phyloP scores from a whole-genome alignment of 2,797 vertebrate species.

The Tenualosa thibaudeaui region DNA sequence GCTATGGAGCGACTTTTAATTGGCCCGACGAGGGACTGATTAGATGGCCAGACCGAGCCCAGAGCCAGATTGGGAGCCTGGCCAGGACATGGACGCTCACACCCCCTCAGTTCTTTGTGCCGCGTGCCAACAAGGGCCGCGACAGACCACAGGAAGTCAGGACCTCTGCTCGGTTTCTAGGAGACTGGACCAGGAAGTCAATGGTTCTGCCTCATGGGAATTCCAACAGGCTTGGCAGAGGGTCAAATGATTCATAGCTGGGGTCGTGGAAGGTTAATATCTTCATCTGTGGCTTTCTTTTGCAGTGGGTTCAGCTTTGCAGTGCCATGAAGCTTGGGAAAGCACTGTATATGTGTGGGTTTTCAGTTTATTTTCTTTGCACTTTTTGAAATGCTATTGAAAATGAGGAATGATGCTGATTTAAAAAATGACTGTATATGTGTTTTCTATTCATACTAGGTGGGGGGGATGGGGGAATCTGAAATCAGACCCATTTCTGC shows the following conservation, averaged over 20 bases:
- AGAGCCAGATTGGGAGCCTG: conserved; percentile 19
- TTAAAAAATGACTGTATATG: not conserved
- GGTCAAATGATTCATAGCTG: conserved; percentile 42
- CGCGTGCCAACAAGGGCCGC: conserved; percentile 7
- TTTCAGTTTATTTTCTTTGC: not conserved
- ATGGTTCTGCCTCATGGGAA: conserved; percentile 22
- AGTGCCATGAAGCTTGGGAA: not conserved
- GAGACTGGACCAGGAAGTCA: not conserved
- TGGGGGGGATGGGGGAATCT: not conserved
- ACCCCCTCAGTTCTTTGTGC: not conserved
- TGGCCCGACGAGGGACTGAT: conserved; percentile 35
- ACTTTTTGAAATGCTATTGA: not conserved
- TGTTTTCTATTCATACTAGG: not conserved
- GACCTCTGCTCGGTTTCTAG: conserved; percentile 27
- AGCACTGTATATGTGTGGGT: not conserved
- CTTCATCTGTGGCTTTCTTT: conserved; percentile 50
- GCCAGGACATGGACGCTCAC: conserved; percentile 21
- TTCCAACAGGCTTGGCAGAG: conserved; percentile 32
- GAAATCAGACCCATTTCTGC: not conserved
- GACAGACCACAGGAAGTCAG: conserved; percentile 23
- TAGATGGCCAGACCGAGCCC: not conserved
- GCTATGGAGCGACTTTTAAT: conserved; percentile 40
- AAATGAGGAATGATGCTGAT: not conserved
- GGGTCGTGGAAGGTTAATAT: conserved; percentile 19
- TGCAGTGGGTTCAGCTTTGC: conserved; percentile 44